Conservation (phyloP, 2,888 invertebrate species). For the Pyrrhia umbra region DNA sequence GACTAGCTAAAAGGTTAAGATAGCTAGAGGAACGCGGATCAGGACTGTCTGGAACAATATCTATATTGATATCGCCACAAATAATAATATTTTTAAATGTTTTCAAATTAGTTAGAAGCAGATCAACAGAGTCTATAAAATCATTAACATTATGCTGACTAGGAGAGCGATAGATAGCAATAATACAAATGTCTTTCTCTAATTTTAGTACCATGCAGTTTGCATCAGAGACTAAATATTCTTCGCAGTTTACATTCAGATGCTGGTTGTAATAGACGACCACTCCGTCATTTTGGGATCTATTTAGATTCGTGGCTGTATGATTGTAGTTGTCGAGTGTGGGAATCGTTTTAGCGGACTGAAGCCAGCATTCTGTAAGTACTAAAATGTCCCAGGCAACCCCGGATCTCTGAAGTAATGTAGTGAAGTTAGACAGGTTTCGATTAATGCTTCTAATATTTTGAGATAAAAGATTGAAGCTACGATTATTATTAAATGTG, state of each 20-base stretch:
- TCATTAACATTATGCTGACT: background rate
- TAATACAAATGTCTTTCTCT: background rate
- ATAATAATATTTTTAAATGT: background rate
- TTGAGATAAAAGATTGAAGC: too few relatives aligned
- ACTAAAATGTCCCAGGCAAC: slow-evolving; percentile 1
- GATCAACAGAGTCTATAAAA: background rate
- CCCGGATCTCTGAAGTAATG: background rate
- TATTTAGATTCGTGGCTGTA: background rate
- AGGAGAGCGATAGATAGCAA: background rate
- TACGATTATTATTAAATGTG: too few relatives aligned
- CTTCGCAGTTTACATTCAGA: background rate
- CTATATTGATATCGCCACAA: slow-evolving; percentile 14
- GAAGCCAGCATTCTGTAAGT: background rate
- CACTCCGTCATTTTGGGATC: background rate
- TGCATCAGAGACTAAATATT: background rate
- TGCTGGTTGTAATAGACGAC: background rate
- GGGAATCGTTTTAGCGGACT: background rate
- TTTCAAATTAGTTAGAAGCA: background rate
- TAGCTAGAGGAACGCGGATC: slow-evolving; percentile 1
- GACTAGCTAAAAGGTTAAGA: slow-evolving; percentile 1
- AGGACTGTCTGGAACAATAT: slow-evolving; percentile 4
- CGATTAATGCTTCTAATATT: too few relatives aligned
- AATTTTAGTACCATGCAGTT: slow-evolving; percentile 2
- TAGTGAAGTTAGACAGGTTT: too few relatives aligned
- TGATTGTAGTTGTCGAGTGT: slow-evolving; percentile 1